Percentiles rank a stretch among this genome's conserved stretches.
Conservation (phyloP, 2,888 invertebrate genomes). For the Synergus umbraculus region DNA sequence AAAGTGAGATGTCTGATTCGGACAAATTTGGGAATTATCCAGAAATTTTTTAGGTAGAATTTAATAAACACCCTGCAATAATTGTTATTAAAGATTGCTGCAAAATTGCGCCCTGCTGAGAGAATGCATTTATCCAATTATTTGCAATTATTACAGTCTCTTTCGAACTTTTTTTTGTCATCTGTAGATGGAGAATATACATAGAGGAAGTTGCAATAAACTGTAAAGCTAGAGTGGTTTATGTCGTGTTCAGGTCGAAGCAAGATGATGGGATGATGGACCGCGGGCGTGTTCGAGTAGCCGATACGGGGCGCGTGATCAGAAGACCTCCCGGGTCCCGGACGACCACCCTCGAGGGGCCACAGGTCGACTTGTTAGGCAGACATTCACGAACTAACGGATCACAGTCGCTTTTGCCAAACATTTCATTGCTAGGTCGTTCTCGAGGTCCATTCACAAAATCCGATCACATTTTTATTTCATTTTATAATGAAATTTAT, state of each 20-base stretch:
- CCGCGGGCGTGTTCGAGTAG: conserved; percentile 74
- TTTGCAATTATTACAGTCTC: no score
- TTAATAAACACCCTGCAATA: background rate
- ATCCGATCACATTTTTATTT: background rate
- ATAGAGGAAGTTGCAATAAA: no score
- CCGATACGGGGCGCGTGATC: conserved; percentile 74
- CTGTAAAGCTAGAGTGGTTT: conserved; percentile 34
- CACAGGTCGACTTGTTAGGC: conserved; percentile 76
- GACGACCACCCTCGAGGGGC: conserved; percentile 75
- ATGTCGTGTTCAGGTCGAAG: conserved; percentile 60
- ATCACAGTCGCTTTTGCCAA: conserved; percentile 42
- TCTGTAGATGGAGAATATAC: background rate
- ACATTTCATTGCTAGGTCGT: conserved; percentile 43
- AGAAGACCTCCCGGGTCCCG: conserved; percentile 74
- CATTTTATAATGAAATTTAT: background rate
- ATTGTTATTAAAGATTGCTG: no score
- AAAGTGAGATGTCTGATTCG: no score
- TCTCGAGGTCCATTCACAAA: background rate
- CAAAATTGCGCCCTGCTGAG: no score
- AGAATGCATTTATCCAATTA: no score
- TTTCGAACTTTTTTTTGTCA: no score
- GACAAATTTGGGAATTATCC: no score
- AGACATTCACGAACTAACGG: conserved; percentile 62
- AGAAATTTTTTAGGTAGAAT: no score
- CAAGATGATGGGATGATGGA: conserved; percentile 73